These are phyloP conservation scores for Percina caprodes DNA, from an alignment of 2,113 vertebrate species.

Conservation along the genomic window DNA sequence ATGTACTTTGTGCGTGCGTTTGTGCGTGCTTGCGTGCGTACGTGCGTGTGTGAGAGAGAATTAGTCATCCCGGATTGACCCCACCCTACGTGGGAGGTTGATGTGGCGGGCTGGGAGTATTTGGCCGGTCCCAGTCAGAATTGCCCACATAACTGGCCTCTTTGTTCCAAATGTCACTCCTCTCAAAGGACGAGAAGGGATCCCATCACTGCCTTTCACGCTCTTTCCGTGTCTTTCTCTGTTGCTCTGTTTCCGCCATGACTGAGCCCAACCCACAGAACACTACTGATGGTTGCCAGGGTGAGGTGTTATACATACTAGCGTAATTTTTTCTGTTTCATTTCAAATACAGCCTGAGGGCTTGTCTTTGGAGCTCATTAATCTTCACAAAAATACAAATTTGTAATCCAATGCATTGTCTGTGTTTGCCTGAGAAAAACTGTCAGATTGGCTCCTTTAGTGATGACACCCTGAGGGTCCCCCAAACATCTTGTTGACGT, in stretches of 20 bases:
- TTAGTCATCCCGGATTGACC: slow-evolving; percentile 83
- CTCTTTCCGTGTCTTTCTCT: slow-evolving; percentile 41
- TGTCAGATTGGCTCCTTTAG: background rate
- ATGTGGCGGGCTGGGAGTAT: slow-evolving; percentile 74
- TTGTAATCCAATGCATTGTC: background rate
- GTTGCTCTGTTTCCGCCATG: slow-evolving; percentile 6
- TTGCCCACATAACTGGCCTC: slow-evolving; percentile 82
- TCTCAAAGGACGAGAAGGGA: slow-evolving; percentile 65
- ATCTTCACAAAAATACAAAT: background rate
- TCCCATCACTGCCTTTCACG: slow-evolving; percentile 42
- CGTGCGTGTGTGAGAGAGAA: slow-evolving; percentile 61
- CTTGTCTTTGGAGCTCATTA: slow-evolving; percentile 7
- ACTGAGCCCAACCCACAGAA: background rate
- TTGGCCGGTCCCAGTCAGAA: slow-evolving; percentile 78
- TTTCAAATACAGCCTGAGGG: slow-evolving; percentile 17
- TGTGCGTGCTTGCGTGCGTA: slow-evolving; percentile 56
- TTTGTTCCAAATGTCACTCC: slow-evolving; percentile 86
- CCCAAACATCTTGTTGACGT: background rate
- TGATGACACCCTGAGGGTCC: background rate
- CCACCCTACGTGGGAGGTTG: slow-evolving; percentile 85
- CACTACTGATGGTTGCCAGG: background rate
- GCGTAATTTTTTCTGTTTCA: background rate
- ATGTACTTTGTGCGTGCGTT: slow-evolving; percentile 36
- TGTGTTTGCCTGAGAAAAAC: background rate
- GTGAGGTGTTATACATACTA: background rate